Evolutionary conservation across 92 coral and sea anemone species (phyloP).

Genomic region (Epizoanthus rinbou): DNA sequence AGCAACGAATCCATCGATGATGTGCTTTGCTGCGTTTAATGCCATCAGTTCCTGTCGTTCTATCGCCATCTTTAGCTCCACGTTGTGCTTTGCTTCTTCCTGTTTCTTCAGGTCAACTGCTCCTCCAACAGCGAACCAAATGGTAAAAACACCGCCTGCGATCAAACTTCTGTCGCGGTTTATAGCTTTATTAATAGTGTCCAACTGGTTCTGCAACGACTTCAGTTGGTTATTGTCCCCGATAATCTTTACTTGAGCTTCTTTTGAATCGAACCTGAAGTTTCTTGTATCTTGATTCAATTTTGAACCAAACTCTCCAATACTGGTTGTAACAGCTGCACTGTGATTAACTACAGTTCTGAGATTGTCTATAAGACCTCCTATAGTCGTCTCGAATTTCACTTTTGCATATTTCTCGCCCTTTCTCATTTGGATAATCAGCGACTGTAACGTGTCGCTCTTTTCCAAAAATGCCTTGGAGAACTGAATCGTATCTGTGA

Average conservation of each 20-base stretch:
- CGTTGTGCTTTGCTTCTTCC: constrained; percentile 36
- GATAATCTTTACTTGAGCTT: constrained; percentile 1
- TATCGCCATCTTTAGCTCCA: constrained; percentile 5
- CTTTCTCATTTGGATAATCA: not conserved
- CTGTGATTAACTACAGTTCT: not conserved
- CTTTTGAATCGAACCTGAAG: constrained; percentile 13
- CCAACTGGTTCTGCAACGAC: constrained; percentile 1
- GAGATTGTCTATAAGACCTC: not conserved
- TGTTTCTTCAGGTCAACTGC: constrained; percentile 50
- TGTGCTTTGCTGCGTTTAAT: constrained; percentile 13
- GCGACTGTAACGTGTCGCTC: not conserved
- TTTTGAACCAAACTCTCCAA: not conserved
- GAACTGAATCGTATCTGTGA: not conserved
- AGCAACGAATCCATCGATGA: constrained; percentile 2
- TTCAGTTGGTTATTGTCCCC: constrained; percentile 4
- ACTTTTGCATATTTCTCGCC: not conserved
- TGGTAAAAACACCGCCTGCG: constrained; percentile 21
- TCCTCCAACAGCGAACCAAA: constrained; percentile 37
- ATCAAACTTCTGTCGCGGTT: constrained; percentile 18
- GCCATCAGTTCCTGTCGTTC: constrained; percentile 19
- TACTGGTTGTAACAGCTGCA: not conserved
- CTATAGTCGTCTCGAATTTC: not conserved
- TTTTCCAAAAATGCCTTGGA: not conserved
- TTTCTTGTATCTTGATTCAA: not conserved
- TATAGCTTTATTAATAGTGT: constrained; percentile 12